Evolutionary conservation across 2,888 invertebrate genomes (phyloP).

Genomic region (Diplolepis rosae): DNA sequence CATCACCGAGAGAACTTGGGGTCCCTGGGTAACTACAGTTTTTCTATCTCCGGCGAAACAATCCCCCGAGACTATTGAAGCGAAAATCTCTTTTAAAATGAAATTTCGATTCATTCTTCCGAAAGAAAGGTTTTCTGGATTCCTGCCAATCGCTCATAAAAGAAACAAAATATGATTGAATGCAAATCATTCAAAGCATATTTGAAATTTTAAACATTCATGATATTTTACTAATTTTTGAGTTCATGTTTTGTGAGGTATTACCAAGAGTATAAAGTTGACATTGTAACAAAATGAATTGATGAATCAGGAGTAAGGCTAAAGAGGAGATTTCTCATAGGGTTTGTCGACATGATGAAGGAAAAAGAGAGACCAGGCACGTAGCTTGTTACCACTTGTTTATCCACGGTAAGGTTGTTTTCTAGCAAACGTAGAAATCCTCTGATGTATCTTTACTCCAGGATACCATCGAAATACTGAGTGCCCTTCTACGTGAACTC

Average conservation of each 20-base stretch:
- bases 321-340: constrained; percentile 53
- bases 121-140: background rate
- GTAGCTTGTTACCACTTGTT: constrained; percentile 69
- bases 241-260: background rate
- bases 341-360: constrained; percentile 31
- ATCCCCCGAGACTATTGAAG: constrained; percentile 24
- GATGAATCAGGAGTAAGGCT: constrained; percentile 13
- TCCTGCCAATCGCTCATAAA: background rate
- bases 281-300: background rate
- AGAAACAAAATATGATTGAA: background rate
- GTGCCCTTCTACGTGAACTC: constrained; percentile 58
- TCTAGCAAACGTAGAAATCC: constrained; percentile 54
- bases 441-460: constrained; percentile 50
- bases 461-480: constrained; percentile 63
- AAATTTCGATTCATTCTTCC: constrained; percentile 29
- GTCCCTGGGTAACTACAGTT: constrained; percentile 7
- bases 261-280: background rate
- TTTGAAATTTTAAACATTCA: background rate
- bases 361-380: constrained; percentile 55
- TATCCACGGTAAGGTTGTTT: constrained; percentile 60
- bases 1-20: background rate
- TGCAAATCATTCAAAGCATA: background rate
- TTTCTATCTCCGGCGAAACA: constrained; percentile 31
- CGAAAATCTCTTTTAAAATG: constrained; percentile 16
- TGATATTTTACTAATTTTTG: background rate